phyloP scores from a whole-genome alignment of 2,888 invertebrate species.

The Stegana nigrithorax region DNA sequence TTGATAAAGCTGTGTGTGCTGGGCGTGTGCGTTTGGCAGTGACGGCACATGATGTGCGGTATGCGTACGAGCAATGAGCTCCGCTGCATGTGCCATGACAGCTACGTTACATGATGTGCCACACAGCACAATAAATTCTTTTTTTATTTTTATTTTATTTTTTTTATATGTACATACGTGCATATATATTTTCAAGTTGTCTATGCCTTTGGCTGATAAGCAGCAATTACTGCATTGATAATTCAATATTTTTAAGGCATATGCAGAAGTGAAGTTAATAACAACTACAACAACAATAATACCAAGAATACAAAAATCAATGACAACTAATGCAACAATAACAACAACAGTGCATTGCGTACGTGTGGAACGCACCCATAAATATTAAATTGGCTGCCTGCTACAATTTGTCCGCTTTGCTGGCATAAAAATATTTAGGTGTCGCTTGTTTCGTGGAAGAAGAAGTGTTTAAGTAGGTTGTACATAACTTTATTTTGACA shows the following conservation, averaged over 20 bases:
- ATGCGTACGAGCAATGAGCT: too few relatives aligned
- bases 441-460: constrained; percentile 1
- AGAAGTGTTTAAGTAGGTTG: constrained; percentile 1
- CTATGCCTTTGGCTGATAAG: constrained; percentile 50
- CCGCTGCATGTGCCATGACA: too few relatives aligned
- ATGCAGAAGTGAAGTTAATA: too few relatives aligned
- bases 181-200: constrained; percentile 13
- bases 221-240: constrained; percentile 62
- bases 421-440: constrained; percentile 7
- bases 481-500: constrained; percentile 7
- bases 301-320: constrained; percentile 27
- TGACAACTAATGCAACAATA: too few relatives aligned
- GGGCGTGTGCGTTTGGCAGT: too few relatives aligned
- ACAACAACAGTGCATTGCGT: constrained; percentile 25
- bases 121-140: too few relatives aligned
- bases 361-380: constrained; percentile 47
- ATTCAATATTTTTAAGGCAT: constrained; percentile 46
- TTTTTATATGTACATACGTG: too few relatives aligned
- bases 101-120: too few relatives aligned
- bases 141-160: too few relatives aligned
- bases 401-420: background rate
- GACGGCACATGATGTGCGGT: too few relatives aligned
- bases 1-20: background rate
- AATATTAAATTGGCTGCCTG: constrained; percentile 45
- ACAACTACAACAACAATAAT: constrained; percentile 21